Evolutionary conservation across 2,113 vertebrate species (phyloP), one percentile per base, ranked within the genome.

Genomic region (Microtus montanus): DNA sequence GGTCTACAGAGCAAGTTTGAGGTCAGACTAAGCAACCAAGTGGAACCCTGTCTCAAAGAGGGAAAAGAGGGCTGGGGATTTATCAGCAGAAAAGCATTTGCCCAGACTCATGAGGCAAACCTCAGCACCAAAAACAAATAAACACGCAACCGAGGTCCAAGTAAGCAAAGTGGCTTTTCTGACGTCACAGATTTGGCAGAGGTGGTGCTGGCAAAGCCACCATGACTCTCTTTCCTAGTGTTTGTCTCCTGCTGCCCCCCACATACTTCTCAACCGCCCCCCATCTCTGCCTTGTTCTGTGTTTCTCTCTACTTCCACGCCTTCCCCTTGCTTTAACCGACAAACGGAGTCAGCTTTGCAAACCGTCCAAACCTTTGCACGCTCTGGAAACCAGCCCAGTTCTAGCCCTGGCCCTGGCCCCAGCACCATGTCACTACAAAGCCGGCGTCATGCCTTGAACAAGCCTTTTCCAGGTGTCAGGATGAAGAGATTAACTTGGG

Each of bases 401-500:
- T 4, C 52, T 12, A 14, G 58, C n/a, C 44, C 54, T 22, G 79
- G 13, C 61, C 64, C 19, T 4, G 20, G 61, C 78, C 79, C n/a
- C 58, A 64, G n/a, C 22, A 7, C 24, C 30, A 5, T 19, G 20
- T 89, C 82, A 75, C 33, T 17, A 35, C 0, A 1, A 68, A 9
- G 26, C 78, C 19, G n/a, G 68, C 6, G 47, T 58, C 86, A 30
- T 91, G 73, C 35, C 38, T 44, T 85, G 35, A 91, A 41, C 47
- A 89, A 92, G 58, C 79, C 35, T 24, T 96, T 89, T 52, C 90
- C 58, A 1, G 87, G 38, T 77, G 82, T 54, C 74, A 68, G 35
- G 30, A 80, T 91, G 30, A 61, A 77, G 70, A 74, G 61, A 92
- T 89, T 90, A 95, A 58, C 89, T 89, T 52, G 26, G 58, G 52